phyloP scores from a whole-genome alignment of 2,797 vertebrate genomes.

The Myotis vivesi region DNA sequence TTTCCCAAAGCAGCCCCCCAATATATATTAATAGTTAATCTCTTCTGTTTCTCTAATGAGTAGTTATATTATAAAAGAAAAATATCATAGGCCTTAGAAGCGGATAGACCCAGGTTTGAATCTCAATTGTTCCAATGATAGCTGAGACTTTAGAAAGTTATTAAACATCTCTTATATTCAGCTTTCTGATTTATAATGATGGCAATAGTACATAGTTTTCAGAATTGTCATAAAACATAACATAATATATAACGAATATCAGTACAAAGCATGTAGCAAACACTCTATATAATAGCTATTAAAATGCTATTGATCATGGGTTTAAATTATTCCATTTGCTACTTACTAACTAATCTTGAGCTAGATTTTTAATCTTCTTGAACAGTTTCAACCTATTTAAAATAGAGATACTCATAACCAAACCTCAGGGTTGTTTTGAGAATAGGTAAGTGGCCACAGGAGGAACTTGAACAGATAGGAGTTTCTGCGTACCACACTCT shows the following conservation, averaged over 20 bases:
- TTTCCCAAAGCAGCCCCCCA: background rate
- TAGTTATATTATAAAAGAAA: background rate
- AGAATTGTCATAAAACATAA: constrained; percentile 5
- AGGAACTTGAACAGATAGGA: background rate
- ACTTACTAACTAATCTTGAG: background rate
- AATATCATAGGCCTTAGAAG: background rate
- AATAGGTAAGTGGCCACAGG: background rate
- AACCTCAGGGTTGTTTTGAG: background rate
- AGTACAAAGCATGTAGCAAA: background rate
- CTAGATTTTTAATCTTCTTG: background rate
- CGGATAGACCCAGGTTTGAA: background rate
- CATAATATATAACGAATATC: background rate
- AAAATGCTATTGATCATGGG: background rate
- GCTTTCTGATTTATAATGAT: background rate
- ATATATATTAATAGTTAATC: background rate
- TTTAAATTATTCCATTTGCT: background rate
- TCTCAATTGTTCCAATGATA: background rate
- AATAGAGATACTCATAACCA: background rate
- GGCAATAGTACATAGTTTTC: background rate
- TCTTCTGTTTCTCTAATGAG: background rate
- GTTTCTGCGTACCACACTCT: background rate
- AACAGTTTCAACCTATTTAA: background rate
- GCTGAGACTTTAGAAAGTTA: background rate
- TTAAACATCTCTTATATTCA: background rate
- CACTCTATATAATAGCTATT: background rate